Evolutionary conservation across 2,888 invertebrate genomes (phyloP), one percentile per base, ranked within the genome.

Genomic region (Caenorhabditis japonica): DNA sequence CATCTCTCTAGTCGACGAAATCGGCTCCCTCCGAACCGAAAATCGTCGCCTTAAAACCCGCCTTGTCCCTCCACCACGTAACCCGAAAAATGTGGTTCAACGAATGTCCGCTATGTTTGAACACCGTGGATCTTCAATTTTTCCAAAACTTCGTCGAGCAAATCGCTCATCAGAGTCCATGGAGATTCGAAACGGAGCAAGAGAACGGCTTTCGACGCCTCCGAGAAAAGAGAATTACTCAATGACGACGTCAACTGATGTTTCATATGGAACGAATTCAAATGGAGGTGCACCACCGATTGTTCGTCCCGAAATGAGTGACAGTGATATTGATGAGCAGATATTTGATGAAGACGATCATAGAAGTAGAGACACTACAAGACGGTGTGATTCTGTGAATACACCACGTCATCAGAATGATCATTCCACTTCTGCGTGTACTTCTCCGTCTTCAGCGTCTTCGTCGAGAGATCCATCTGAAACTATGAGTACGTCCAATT

Each of bases 1-100:
- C 0, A 87, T 84, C 72, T 80, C 79, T 58, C 73, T 86, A n/a
- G 84, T 87, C 21, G 81, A 81, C 44, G 86, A 86, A 56, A 87
- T 86, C 49, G 79, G 83, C 8, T 77, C 83, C 13, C 76, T 86
- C 25, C 81, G 85, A 25, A 80, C 75, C 30, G 82, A 86, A 56
- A 86, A 86, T 56, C 78, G 80, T 33, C 72, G 81, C 8, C 72
- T 86, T 43, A 83, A 85, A 51, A 81, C 82, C 4, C 76, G 84
- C 34, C 49, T 85, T 10, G 70, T 75, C 0, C 77, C 76, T 13
- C 43, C 76, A 8, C 61, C 70, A 3, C 33, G 60, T 8, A 72
- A 25, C 4, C 8, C 69, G 1, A 62, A 69, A 41, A 82, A 79
- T 39, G 76, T 75, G 27, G 77, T 80, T 8, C 77, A 80, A 55